Conservation (phyloP, 2,797 vertebrate species). For the Lycodopsis pacificus region DNA sequence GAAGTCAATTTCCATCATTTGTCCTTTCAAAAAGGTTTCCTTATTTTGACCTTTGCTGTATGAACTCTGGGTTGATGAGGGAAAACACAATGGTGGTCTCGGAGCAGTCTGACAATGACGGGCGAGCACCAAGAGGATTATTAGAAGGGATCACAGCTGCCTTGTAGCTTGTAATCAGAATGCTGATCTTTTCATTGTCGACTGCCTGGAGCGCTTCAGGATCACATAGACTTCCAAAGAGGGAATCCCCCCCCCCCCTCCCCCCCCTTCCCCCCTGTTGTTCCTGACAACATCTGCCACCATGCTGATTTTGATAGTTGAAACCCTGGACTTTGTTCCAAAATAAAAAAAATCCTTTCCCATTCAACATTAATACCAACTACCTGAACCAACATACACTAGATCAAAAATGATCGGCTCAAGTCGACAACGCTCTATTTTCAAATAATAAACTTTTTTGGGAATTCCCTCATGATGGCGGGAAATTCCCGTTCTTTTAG, state of each 20-base stretch:
- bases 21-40: neutral
- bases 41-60: slow-evolving; percentile 18
- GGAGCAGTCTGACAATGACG: slow-evolving; percentile 55
- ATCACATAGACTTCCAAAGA: slow-evolving; percentile 59
- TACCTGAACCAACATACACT: slow-evolving; percentile 27
- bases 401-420: slow-evolving; percentile 57
- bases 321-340: slow-evolving; percentile 36
- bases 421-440: slow-evolving; percentile 58
- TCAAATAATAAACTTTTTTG: slow-evolving; percentile 70
- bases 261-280: slow-evolving; percentile 15
- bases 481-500: slow-evolving; percentile 86
- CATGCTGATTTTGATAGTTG: slow-evolving; percentile 44
- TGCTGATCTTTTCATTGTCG: slow-evolving; percentile 68
- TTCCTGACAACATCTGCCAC: slow-evolving; percentile 49
- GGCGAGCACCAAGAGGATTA: slow-evolving; percentile 31
- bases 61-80: slow-evolving; percentile 2
- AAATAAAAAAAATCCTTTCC: slow-evolving; percentile 18
- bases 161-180: slow-evolving; percentile 73
- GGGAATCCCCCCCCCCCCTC: slow-evolving; percentile 65
- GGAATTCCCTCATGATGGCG: slow-evolving; percentile 82
- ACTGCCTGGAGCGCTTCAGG: slow-evolving; percentile 59
- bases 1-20: neutral
- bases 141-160: slow-evolving; percentile 60
- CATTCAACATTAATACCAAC: slow-evolving; percentile 31
- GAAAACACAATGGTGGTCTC: slow-evolving; percentile 33